Conservation (phyloP, 1,140 invertebrate species). For the Papilio glaucus region DNA sequence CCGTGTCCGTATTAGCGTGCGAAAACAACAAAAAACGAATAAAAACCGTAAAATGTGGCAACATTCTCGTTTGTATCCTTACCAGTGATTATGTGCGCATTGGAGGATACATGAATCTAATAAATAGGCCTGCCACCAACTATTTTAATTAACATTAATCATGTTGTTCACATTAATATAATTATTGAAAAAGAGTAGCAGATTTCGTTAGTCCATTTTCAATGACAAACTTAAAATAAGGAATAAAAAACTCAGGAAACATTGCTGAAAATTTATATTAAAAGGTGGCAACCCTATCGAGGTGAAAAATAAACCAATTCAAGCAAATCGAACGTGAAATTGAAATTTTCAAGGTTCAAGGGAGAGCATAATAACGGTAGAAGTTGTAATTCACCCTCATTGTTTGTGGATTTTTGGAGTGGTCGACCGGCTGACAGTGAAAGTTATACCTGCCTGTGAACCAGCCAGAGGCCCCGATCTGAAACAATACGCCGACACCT, state of each 20-base stretch:
- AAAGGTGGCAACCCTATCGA: conserved; percentile 28
- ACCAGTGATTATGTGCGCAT: conserved; percentile 25
- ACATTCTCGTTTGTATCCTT: neutral
- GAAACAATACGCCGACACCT: conserved; percentile 86
- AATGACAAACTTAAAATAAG: neutral
- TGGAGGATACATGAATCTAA: neutral
- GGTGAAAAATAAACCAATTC: neutral
- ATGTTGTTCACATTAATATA: neutral
- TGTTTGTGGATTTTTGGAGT: conserved; percentile 94
- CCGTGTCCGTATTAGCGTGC: conserved; percentile 7
- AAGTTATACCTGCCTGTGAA: conserved; percentile 96
- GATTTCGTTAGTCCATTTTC: conserved; percentile 1
- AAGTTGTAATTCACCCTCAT: conserved; percentile 88
- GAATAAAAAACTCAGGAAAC: neutral
- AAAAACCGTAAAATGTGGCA: neutral
- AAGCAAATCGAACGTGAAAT: conserved; percentile 29
- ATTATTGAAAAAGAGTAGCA: neutral
- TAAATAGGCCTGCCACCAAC: conserved; percentile 25
- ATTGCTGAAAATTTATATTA: neutral
- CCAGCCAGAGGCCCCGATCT: conserved; percentile 93
- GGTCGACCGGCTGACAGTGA: conserved; percentile 97
- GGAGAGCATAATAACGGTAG: conserved; percentile 52
- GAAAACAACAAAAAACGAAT: conserved; percentile 12
- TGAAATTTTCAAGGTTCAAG: conserved; percentile 34
- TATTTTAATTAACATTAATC: neutral